A percentile compares a stretch with the other conserved stretches of the same genome.
Evolutionary conservation across 2,888 invertebrate species (phyloP).

Genomic region (Dione vanillae): DNA sequence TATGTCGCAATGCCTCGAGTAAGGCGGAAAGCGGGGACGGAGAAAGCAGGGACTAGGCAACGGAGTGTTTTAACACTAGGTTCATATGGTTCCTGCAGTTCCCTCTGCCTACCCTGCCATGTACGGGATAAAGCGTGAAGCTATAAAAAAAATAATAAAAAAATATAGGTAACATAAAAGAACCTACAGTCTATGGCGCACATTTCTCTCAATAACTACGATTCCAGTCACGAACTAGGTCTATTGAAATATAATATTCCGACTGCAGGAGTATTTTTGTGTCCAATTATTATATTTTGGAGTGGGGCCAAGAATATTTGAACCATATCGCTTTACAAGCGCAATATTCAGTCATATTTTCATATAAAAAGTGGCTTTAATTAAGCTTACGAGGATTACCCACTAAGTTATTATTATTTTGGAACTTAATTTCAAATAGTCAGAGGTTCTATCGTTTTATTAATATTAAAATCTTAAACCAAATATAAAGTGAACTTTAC

Average conservation of each 20-base stretch:
- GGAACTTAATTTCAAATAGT: not conserved
- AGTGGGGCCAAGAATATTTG: slow-evolving; percentile 44
- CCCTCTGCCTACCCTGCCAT: too few species aligned
- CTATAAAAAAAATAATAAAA: not conserved
- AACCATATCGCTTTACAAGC: slow-evolving; percentile 41
- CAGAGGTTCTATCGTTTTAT: too few species aligned
- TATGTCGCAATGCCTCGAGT: too few species aligned
- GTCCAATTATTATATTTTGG: slow-evolving; percentile 44
- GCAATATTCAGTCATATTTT: slow-evolving; percentile 29
- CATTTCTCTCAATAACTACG: slow-evolving; percentile 14
- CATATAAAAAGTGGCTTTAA: slow-evolving; percentile 35
- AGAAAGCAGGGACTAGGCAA: too few species aligned
- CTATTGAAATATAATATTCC: slow-evolving; percentile 35
- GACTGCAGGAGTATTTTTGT: slow-evolving; percentile 35
- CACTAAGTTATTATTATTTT: slow-evolving; percentile 9
- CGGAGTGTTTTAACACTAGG: too few species aligned
- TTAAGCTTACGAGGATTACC: slow-evolving; percentile 23
- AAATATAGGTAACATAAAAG: not conserved
- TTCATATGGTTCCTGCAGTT: too few species aligned
- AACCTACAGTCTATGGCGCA: not conserved
- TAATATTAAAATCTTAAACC: too few species aligned
- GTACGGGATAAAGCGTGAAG: not conserved
- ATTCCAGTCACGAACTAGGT: slow-evolving; percentile 36
- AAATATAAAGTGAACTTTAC: too few species aligned
- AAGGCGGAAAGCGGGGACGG: too few species aligned